Conservation (phyloP, 2,888 invertebrate genomes). For the Synergus umbraculus region DNA sequence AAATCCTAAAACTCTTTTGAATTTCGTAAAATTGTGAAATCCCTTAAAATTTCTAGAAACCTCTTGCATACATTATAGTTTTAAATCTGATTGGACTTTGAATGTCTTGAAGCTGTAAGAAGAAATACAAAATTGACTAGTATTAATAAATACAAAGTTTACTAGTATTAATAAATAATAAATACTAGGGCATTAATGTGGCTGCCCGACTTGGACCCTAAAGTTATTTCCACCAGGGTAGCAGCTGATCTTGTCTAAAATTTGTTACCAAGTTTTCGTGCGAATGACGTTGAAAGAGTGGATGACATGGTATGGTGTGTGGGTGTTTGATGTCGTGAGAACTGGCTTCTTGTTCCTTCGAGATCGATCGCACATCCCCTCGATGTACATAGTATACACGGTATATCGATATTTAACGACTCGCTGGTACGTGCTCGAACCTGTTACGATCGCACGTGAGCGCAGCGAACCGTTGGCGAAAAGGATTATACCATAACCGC, state of each 20-base stretch:
- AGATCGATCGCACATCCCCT: slow-evolving; percentile 53
- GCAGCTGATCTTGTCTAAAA: not conserved
- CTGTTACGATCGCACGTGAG: slow-evolving; percentile 52
- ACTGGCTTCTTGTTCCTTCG: slow-evolving; percentile 54
- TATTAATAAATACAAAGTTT: no score
- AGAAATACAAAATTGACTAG: no score
- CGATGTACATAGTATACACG: slow-evolving; percentile 44
- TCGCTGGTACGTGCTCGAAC: slow-evolving; percentile 49
- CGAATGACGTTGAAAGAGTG: not conserved
- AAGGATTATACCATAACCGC: slow-evolving; percentile 33
- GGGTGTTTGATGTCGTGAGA: slow-evolving; percentile 52
- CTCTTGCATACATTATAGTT: no score
- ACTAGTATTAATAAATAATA: no score
- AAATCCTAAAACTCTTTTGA: no score
- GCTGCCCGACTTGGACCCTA: no score
- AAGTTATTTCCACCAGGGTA: no score
- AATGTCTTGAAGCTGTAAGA: no score
- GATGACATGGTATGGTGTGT: slow-evolving; percentile 14
- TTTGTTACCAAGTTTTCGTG: not conserved
- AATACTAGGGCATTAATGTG: no score
- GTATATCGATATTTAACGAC: slow-evolving; percentile 50
- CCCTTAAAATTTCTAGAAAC: no score
- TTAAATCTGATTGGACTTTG: no score
- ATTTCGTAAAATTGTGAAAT: no score
- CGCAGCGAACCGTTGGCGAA: slow-evolving; percentile 48